Base-by-base conservation (phyloP, 2,797 vertebrate species). In the Borostomias antarcticus region DNA sequence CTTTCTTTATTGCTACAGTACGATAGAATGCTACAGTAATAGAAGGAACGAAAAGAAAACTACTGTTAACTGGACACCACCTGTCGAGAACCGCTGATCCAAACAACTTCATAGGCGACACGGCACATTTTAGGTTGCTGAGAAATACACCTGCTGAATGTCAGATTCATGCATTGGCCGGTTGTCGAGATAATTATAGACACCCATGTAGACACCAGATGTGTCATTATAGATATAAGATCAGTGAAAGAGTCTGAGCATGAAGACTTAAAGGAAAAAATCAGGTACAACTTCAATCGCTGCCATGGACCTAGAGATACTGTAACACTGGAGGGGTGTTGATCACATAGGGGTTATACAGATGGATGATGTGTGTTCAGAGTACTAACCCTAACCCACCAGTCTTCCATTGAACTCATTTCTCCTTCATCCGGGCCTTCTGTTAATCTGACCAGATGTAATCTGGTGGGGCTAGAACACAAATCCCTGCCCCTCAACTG, bases 401-500 rank as follows among this genome's bases (percentile, higher is more conserved):
- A 21, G 25, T 30, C 35, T 65, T 57, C 37, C 15, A n/a, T 30
- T 65, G 37, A 7, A 13, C 40, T 57, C 25, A 37, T 66, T 58
- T 64, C 64, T 74, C 68, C 70, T 85, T 83, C 77, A 88, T 88
- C 82, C 47, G 66, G 78, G 66, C 23, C 15, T 62, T 72, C 75
- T 74, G 68, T 77, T 92, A 90, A 92, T 91, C 89, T 87, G 81
- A 77, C 58, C 77, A 70, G 83, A 87, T 80, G 76, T 81, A 87
- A 88, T 72, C 88, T 77, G 83, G 69, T 74, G 64, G 43, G 67
- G 63, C 83, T 84, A 78, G 59, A 63, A 15, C 85, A 72, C 78
- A 91, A 92, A 92, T 91, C 91, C 89, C 75, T 81, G 79, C 83
- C 83, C 82, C 65, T 91, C 86, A 85, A 89, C 78, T 86, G 64